A percentile compares a stretch with the other conserved stretches of the same genome.
Conservation (phyloP, 2,888 invertebrate genomes). For the Amblyteles armatorius region DNA sequence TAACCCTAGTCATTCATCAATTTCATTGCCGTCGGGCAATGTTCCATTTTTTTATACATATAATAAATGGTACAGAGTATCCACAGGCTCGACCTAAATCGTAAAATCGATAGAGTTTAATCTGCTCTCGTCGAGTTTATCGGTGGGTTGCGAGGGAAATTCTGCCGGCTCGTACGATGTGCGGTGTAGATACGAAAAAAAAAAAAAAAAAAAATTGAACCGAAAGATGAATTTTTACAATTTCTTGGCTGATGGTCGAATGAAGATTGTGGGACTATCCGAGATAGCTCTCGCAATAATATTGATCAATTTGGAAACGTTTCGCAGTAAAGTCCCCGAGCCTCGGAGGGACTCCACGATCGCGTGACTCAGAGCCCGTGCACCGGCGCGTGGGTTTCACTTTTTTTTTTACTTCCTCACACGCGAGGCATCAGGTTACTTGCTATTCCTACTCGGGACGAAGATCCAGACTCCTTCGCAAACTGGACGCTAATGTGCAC, state of each 20-base stretch:
- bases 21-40: constrained; percentile 19
- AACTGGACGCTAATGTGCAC: constrained; percentile 24
- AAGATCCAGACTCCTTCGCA: constrained; percentile 41
- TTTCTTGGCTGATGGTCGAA: not conserved
- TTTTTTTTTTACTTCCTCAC: constrained; percentile 61
- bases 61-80: constrained; percentile 10
- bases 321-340: constrained; percentile 40
- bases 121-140: constrained; percentile 14
- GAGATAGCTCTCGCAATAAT: constrained; percentile 36
- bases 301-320: constrained; percentile 54
- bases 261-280: not conserved
- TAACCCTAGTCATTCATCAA: constrained; percentile 55
- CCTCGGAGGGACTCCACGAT: constrained; percentile 26
- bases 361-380: constrained; percentile 54
- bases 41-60: constrained; percentile 19
- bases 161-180: not conserved
- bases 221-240: not conserved
- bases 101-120: constrained; percentile 40
- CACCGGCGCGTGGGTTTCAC: constrained; percentile 60
- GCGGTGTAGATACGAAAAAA: not conserved
- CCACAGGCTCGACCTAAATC: constrained; percentile 30
- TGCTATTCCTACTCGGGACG: constrained; percentile 41
- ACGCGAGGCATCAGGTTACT: constrained; percentile 54
- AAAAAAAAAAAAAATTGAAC: not conserved
- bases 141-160: constrained; percentile 6